Evolutionary conservation across 2,113 vertebrate genomes (phyloP).

Genomic region (Tachycineta bicolor): DNA sequence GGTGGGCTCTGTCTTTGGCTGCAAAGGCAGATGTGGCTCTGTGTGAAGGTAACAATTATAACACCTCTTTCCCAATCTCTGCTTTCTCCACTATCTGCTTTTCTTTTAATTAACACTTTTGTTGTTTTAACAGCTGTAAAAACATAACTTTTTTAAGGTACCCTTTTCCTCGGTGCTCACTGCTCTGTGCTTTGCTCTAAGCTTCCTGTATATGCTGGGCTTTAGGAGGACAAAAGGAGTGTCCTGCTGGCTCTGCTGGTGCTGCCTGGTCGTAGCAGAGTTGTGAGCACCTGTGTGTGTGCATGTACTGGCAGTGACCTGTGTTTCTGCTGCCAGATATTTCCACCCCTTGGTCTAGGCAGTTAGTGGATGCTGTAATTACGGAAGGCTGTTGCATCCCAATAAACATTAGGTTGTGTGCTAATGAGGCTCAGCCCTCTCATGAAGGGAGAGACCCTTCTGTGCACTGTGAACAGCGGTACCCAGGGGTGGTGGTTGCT

Average conservation of each 20-base stretch:
- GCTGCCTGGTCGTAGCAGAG: background rate
- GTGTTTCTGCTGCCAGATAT: background rate
- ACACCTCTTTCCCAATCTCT: background rate
- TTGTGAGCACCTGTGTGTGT: background rate
- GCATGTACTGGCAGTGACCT: background rate
- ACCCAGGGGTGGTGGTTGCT: background rate
- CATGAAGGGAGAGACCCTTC: background rate
- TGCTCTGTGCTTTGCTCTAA: background rate
- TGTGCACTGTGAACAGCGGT: background rate
- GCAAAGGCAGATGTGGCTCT: background rate
- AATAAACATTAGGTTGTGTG: background rate
- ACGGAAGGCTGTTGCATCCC: constrained; percentile 2
- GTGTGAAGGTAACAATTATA: background rate
- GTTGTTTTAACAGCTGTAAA: background rate
- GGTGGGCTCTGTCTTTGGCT: background rate
- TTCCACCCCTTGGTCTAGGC: background rate
- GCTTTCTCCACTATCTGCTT: background rate
- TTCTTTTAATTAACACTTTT: background rate
- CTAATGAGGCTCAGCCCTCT: constrained; percentile 22
- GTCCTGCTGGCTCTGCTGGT: background rate
- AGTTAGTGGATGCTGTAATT: constrained; percentile 26
- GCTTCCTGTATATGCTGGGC: background rate
- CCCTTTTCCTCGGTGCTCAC: background rate
- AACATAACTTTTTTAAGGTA: background rate
- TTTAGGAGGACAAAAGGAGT: background rate